Percentiles rank a stretch among this genome's conserved stretches.
These are phyloP conservation scores for Limnephilus auricula DNA, from an alignment of 2,888 invertebrate genomes.

Conservation along the genomic window DNA sequence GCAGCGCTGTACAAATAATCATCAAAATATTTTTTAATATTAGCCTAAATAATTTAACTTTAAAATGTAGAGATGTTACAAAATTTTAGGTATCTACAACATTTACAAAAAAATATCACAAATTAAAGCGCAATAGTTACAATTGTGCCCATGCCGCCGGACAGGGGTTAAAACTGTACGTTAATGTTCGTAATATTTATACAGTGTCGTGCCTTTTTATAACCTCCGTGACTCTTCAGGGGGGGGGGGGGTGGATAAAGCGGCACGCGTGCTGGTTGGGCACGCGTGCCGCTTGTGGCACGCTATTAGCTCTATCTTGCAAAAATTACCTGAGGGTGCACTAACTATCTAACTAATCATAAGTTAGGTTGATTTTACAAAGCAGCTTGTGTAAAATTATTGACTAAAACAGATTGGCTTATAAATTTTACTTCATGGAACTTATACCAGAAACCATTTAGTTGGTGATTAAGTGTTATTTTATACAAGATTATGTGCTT, in stretches of 20 bases:
- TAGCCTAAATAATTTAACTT: too few species aligned
- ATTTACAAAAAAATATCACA: not conserved
- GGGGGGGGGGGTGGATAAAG: not conserved
- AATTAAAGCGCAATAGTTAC: not conserved
- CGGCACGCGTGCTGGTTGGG: not conserved
- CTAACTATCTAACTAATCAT: constrained; percentile 1
- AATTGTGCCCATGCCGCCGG: not conserved
- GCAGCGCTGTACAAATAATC: too few species aligned
- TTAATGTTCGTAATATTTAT: not conserved
- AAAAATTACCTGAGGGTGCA: not conserved
- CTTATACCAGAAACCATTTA: too few species aligned
- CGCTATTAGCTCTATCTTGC: not conserved
- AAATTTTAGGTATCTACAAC: too few species aligned
- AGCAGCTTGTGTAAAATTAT: not conserved
- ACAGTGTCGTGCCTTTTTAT: not conserved
- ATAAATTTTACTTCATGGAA: too few species aligned
- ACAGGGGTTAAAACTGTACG: not conserved
- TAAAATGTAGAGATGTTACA: too few species aligned
- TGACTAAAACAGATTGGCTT: not conserved
- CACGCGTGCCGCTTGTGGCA: not conserved
- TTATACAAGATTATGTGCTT: too few species aligned
- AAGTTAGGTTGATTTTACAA: not conserved
- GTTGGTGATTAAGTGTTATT: too few species aligned
- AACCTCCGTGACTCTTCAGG: not conserved
- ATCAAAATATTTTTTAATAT: too few species aligned